Evolutionary conservation across 2,888 invertebrate genomes (phyloP).

Genomic region (Cryptus armator): DNA sequence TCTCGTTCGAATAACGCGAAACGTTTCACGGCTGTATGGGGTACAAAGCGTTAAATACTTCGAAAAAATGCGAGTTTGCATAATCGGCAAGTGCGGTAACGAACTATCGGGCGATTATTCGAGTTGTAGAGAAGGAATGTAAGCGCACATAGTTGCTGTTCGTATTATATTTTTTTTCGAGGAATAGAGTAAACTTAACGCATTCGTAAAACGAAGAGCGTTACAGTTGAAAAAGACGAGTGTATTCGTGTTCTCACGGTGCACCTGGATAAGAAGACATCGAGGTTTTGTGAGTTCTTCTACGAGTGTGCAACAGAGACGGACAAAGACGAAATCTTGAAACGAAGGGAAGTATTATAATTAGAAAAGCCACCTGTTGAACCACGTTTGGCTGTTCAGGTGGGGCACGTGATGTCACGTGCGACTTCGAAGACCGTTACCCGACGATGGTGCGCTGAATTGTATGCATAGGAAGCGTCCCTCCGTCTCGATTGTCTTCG

Average conservation of each 20-base stretch:
- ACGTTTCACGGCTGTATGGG: constrained; percentile 29
- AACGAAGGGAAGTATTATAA: constrained; percentile 60
- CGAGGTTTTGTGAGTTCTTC: background rate
- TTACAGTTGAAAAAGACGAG: constrained; percentile 7
- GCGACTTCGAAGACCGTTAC: constrained; percentile 75
- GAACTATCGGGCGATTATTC: constrained; percentile 10
- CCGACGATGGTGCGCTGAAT: constrained; percentile 55
- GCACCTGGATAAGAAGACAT: constrained; percentile 23
- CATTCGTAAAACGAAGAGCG: constrained; percentile 4
- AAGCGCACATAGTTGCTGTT: background rate
- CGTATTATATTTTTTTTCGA: constrained; percentile 4
- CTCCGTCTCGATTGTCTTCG: constrained; percentile 72
- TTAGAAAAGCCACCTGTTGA: constrained; percentile 72
- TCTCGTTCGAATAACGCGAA: constrained; percentile 18
- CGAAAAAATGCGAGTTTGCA: constrained; percentile 50
- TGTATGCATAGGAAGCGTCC: constrained; percentile 69
- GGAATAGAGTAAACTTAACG: background rate
- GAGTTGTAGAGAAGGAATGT: background rate
- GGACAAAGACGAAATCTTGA: constrained; percentile 52
- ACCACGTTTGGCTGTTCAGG: constrained; percentile 70
- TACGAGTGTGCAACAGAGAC: constrained; percentile 26
- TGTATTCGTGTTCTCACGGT: background rate
- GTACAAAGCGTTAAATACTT: background rate
- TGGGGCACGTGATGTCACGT: constrained; percentile 77
- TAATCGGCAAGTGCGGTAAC: constrained; percentile 41